Percentiles rank a stretch among this genome's conserved stretches.
These are phyloP conservation scores for Pachycephus smyrnensis DNA, from an alignment of 2,888 invertebrate genomes.

Conservation along the genomic window DNA sequence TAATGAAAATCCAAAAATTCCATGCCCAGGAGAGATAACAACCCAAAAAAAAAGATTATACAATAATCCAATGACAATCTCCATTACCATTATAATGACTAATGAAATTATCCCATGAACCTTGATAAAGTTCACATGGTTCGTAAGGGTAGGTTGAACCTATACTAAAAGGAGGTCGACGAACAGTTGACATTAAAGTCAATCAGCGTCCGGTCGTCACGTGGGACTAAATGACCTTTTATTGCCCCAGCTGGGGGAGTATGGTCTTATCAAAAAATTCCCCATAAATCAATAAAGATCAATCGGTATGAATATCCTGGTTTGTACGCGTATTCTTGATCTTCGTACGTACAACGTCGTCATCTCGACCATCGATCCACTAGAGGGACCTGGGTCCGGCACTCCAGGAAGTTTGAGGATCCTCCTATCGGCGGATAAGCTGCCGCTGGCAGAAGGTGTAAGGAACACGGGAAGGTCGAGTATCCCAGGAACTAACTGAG, in stretches of 20 bases:
- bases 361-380: background rate
- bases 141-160: no score
- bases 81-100: no score
- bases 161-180: background rate
- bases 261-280: background rate
- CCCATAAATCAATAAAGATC: background rate
- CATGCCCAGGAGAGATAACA: no score
- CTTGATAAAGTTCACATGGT: no score
- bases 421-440: background rate
- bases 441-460: no score
- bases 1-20: background rate
- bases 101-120: no score
- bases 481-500: no score
- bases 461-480: no score
- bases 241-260: slow-evolving; percentile 17
- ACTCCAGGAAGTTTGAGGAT: slow-evolving; percentile 3
- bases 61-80: no score
- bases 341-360: background rate
- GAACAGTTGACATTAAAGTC: slow-evolving; percentile 24
- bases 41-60: no score
- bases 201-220: slow-evolving; percentile 24
- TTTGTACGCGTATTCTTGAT: background rate
- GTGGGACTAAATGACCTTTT: slow-evolving; percentile 25
- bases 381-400: background rate
- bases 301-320: no score